Conservation (phyloP, 2,113 vertebrate species). For the Sialia sialis region DNA sequence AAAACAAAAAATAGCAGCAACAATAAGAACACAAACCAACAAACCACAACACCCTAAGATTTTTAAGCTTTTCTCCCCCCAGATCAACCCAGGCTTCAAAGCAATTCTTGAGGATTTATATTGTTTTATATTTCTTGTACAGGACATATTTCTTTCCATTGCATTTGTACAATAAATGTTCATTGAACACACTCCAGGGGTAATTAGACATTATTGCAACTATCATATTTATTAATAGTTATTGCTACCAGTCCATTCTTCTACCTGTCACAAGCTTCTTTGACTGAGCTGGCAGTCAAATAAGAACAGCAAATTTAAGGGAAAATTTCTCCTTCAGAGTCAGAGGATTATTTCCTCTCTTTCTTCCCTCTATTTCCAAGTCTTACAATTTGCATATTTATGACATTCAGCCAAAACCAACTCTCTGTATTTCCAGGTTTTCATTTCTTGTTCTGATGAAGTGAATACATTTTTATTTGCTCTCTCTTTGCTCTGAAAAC, state of each 20-base stretch:
- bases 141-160: not conserved
- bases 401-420: not conserved
- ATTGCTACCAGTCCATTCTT: not conserved
- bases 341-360: not conserved
- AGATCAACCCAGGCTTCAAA: not conserved
- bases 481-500: not conserved
- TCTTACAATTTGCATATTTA: not conserved
- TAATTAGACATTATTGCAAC: not conserved
- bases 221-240: not conserved
- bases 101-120: not conserved
- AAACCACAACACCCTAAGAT: not conserved
- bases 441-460: not conserved
- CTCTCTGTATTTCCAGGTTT: not conserved
- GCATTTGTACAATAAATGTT: not conserved
- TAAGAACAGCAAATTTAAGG: not conserved
- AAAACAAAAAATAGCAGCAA: not conserved
- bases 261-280: not conserved
- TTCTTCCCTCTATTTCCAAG: not conserved
- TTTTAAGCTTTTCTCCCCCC: not conserved
- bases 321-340: not conserved
- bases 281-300: not conserved
- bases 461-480: not conserved
- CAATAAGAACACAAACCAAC: not conserved
- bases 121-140: not conserved
- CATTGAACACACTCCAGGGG: not conserved